Conservation (phyloP, 2,113 vertebrate genomes). For the Nothocercus nigrocapillus region DNA sequence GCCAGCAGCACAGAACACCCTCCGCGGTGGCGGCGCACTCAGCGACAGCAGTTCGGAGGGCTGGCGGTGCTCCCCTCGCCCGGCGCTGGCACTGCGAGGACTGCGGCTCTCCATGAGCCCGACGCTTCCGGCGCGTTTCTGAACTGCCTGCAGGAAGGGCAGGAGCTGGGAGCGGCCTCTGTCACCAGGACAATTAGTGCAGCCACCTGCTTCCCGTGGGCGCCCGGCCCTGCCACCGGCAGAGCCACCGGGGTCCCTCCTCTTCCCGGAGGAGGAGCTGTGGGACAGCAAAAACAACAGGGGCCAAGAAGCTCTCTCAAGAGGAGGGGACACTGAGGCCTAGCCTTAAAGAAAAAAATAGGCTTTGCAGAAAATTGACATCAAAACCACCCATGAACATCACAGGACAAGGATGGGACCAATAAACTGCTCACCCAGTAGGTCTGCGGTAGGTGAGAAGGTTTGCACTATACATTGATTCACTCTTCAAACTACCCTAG, state of each 20-base stretch:
- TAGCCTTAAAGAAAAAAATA: not conserved
- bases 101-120: not conserved
- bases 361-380: not conserved
- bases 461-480: not conserved
- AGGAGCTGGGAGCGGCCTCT: not conserved
- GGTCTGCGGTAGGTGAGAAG: not conserved
- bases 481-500: not conserved
- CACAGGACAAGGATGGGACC: not conserved
- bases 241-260: conserved; percentile 6
- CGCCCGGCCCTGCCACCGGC: not conserved
- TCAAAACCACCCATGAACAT: not conserved
- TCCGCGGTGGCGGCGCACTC: too few relatives aligned
- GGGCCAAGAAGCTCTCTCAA: not conserved
- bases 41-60: too few relatives aligned
- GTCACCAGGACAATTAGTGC: conserved; percentile 36
- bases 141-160: conserved; percentile 54
- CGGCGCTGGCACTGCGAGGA: not conserved
- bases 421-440: not conserved
- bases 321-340: not conserved
- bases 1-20: not conserved
- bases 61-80: not conserved
- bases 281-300: conserved; percentile 28
- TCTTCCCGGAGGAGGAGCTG: conserved; percentile 22
- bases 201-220: conserved; percentile 67
- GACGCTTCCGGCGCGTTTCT: conserved; percentile 34